Percentiles rank a stretch among this genome's conserved stretches.
phyloP scores from a whole-genome alignment of 2,888 invertebrate species.

The Eulithis testata region DNA sequence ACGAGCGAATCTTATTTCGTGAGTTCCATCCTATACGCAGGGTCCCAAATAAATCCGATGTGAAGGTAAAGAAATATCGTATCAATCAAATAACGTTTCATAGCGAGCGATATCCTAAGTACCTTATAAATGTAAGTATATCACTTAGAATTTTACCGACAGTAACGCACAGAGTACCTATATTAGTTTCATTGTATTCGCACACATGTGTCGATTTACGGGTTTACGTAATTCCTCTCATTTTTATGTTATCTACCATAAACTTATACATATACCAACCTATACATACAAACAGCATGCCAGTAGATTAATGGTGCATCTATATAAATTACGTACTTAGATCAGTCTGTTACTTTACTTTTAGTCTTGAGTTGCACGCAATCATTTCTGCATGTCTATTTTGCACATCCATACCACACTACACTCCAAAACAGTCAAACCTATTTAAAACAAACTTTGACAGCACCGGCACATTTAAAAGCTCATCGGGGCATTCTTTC shows the following conservation, averaged over 20 bases:
- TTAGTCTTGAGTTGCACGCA: constrained; percentile 40
- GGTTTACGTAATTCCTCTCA: constrained; percentile 20
- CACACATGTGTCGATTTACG: constrained; percentile 15
- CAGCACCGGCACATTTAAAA: not conserved
- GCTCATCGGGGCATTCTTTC: not conserved
- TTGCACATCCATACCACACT: constrained; percentile 41
- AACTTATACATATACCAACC: constrained; percentile 8
- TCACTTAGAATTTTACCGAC: constrained; percentile 21
- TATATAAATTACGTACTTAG: constrained; percentile 1
- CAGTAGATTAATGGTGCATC: constrained; percentile 32
- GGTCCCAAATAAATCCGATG: constrained; percentile 6
- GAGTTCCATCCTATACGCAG: not conserved
- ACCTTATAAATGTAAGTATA: constrained; percentile 2
- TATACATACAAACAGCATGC: constrained; percentile 29
- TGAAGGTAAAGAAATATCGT: constrained; percentile 1
- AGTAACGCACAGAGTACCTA: constrained; percentile 5
- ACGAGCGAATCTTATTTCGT: not conserved
- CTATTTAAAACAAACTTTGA: constrained; percentile 7
- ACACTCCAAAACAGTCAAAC: constrained; percentile 27
- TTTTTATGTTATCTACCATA: constrained; percentile 16
- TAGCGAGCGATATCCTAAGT: constrained; percentile 9
- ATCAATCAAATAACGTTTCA: constrained; percentile 20
- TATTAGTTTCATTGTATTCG: constrained; percentile 15
- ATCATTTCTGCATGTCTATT: constrained; percentile 39
- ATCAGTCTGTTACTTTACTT: constrained; percentile 26